Evolutionary conservation across 2,888 invertebrate genomes (phyloP).

Genomic region (Auanema freiburgensis): DNA sequence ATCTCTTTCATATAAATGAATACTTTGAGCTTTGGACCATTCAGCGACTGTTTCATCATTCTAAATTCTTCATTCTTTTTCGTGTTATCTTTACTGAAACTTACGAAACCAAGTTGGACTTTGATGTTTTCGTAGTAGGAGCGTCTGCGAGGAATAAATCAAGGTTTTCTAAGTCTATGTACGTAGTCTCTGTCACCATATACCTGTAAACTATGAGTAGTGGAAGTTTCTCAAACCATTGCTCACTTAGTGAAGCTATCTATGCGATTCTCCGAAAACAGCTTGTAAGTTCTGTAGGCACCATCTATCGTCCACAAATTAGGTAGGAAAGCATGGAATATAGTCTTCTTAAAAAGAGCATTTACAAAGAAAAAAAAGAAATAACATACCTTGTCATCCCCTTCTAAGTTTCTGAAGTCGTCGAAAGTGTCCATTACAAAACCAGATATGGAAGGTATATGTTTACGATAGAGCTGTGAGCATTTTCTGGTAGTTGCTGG

Average conservation of each 20-base stretch:
- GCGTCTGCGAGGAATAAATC: conserved; percentile 25
- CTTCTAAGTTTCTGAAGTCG: conserved; percentile 22
- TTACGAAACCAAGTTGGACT: neutral
- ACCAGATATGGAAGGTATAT: conserved; percentile 24
- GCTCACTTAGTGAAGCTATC: neutral
- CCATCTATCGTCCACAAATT: conserved; percentile 26
- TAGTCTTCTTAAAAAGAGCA: too few species aligned
- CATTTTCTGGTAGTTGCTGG: too few species aligned
- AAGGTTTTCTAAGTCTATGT: conserved; percentile 24
- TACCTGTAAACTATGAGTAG: conserved; percentile 17
- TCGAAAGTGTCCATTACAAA: conserved; percentile 24
- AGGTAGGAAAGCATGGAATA: conserved; percentile 30
- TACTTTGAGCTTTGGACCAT: conserved; percentile 17
- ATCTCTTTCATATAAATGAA: conserved; percentile 17
- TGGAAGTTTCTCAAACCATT: neutral
- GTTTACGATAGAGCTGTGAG: conserved; percentile 11
- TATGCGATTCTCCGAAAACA: neutral
- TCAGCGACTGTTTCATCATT: conserved; percentile 14
- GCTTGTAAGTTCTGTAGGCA: conserved; percentile 25
- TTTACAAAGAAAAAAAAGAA: too few species aligned
- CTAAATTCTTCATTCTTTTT: neutral
- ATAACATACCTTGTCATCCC: conserved; percentile 28
- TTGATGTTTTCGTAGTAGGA: conserved; percentile 9
- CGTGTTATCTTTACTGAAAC: neutral
- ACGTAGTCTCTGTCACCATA: conserved; percentile 23